phyloP scores from a whole-genome alignment of 2,113 vertebrate species.

The Microcebus jonahi region DNA sequence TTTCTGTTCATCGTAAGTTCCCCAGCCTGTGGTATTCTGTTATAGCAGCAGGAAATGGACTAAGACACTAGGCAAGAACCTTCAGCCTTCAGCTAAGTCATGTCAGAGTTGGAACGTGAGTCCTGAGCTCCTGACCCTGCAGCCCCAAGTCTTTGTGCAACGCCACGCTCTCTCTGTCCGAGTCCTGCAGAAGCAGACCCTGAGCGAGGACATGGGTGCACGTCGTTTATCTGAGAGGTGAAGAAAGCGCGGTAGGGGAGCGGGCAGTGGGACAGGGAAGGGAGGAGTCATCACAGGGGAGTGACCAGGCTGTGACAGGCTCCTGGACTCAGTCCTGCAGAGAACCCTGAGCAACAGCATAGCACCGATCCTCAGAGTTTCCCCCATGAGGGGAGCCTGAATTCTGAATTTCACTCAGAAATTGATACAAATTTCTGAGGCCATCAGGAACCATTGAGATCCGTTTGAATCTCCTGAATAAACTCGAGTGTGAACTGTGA shows the following conservation, averaged over 20 bases:
- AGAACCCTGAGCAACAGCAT: rapidly evolving
- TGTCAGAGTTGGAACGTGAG: not conserved
- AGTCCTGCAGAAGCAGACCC: not conserved
- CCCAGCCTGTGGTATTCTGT: not conserved
- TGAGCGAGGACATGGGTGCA: not conserved
- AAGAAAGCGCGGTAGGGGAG: not conserved
- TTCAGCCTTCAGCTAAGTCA: not conserved
- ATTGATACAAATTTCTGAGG: not conserved
- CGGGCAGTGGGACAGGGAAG: not conserved
- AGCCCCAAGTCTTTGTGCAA: not conserved
- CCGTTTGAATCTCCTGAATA: not conserved
- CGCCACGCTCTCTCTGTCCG: not conserved
- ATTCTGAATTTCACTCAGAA: not conserved
- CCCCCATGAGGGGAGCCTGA: too few species aligned
- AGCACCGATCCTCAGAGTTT: not conserved
- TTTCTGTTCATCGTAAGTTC: not conserved
- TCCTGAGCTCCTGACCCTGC: not conserved
- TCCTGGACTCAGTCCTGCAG: rapidly evolving
- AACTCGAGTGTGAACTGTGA: not conserved
- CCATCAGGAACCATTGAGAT: not conserved
- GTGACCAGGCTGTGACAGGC: not conserved
- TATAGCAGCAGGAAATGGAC: not conserved
- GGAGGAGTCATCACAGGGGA: not conserved
- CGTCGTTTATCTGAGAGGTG: not conserved
- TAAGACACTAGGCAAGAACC: not conserved